Percentiles rank a stretch among this genome's conserved stretches.
Conservation (phyloP, 2,797 vertebrate species). For the Lithobates pipiens region DNA sequence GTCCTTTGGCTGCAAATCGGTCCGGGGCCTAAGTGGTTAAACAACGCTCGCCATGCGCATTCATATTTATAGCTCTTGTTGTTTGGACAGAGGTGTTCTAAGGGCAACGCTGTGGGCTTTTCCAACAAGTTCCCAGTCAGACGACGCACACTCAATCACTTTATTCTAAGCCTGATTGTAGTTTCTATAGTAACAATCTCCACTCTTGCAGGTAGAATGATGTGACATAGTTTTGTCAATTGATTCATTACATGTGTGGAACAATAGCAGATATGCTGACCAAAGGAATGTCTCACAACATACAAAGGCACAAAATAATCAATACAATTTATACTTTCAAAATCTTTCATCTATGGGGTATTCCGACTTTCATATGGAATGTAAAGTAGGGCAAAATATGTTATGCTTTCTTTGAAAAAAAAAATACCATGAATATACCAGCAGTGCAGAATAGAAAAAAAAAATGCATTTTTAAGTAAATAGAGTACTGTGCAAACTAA, state of each 20-base stretch:
- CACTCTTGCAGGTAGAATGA: conserved; percentile 31
- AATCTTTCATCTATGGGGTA: neutral
- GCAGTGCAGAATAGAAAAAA: neutral
- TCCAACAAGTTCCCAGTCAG: conserved; percentile 17
- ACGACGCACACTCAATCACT: neutral
- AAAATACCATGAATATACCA: conserved; percentile 24
- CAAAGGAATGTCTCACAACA: neutral
- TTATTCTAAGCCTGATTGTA: neutral
- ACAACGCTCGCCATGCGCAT: neutral
- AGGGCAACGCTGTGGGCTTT: conserved; percentile 3
- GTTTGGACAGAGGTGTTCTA: neutral
- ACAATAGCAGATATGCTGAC: conserved; percentile 14
- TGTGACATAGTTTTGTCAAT: conserved; percentile 42
- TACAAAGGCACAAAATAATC: neutral
- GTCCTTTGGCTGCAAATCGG: too few relatives aligned
- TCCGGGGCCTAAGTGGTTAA: too few relatives aligned
- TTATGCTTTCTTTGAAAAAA: conserved; percentile 35
- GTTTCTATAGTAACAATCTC: conserved; percentile 40
- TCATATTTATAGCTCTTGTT: neutral
- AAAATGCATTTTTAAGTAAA: conserved; percentile 37
- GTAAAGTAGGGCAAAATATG: conserved; percentile 31
- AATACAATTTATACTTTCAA: neutral
- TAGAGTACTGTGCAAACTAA: conserved; percentile 32
- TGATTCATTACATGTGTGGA: conserved; percentile 21
- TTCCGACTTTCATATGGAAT: neutral